These are phyloP conservation scores for Myripristis jacobus DNA, from an alignment of 2,797 vertebrate species.

Conservation along the genomic window DNA sequence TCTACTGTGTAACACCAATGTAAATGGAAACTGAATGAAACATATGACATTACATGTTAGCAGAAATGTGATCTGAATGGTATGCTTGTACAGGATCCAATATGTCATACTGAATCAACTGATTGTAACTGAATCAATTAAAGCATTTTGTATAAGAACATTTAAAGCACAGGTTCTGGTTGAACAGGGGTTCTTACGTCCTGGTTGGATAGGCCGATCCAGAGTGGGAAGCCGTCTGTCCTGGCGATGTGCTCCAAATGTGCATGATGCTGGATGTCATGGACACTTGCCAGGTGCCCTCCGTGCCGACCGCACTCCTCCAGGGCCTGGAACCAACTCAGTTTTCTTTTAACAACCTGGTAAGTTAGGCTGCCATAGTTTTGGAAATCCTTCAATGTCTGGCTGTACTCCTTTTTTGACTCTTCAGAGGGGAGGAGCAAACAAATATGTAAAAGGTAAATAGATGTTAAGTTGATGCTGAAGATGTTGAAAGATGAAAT, in stretches of 20 bases:
- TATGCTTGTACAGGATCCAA: no score
- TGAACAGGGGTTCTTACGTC: constrained; percentile 83
- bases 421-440: constrained; percentile 57
- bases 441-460: no score
- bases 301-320: constrained; percentile 82
- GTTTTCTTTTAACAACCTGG: constrained; percentile 81
- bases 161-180: background rate
- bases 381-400: constrained; percentile 74
- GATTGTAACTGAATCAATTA: no score
- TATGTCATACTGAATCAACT: no score
- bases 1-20: no score
- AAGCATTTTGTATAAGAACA: no score
- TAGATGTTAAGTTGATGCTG: background rate
- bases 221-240: constrained; percentile 91
- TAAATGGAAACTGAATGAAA: no score
- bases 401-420: constrained; percentile 77
- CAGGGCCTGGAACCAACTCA: constrained; percentile 91
- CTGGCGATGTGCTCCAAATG: constrained; percentile 86
- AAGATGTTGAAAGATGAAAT: background rate
- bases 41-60: no score
- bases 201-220: constrained; percentile 93
- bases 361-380: constrained; percentile 83
- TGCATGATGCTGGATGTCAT: constrained; percentile 78
- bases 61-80: no score
- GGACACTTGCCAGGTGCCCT: constrained; percentile 90